Evolutionary conservation across 2,888 invertebrate genomes (phyloP).

Genomic region (Metallyticus violacea): DNA sequence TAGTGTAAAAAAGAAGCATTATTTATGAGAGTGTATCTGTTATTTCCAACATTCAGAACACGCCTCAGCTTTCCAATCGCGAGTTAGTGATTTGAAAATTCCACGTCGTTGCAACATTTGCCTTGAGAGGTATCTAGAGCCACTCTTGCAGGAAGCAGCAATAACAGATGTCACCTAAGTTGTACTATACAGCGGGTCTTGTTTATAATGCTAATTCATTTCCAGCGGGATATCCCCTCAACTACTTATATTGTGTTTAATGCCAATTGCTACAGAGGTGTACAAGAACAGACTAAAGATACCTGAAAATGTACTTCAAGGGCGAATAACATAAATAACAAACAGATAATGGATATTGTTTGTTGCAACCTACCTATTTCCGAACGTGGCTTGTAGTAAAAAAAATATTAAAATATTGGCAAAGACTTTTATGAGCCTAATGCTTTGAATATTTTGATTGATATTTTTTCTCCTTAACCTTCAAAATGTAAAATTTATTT

Average conservation of each 20-base stretch:
- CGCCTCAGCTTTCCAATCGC: too few species aligned
- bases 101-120: too few species aligned
- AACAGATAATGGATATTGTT: not conserved
- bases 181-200: not conserved
- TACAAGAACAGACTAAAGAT: not conserved
- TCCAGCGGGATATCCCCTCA: not conserved
- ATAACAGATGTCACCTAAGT: not conserved
- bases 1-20: too few species aligned
- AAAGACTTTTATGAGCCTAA: too few species aligned
- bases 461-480: too few species aligned
- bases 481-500: too few species aligned
- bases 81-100: too few species aligned
- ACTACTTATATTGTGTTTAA: not conserved
- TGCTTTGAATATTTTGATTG: too few species aligned
- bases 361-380: not conserved
- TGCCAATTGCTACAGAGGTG: not conserved
- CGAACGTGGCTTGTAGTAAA: not conserved
- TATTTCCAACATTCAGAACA: too few species aligned
- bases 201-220: not conserved
- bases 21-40: too few species aligned
- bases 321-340: not conserved
- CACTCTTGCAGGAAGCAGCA: not conserved
- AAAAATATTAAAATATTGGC: too few species aligned
- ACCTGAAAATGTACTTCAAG: not conserved
- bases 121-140: not conserved